Base-by-base conservation (phyloP, 2,888 invertebrate genomes). In the Sericinus montela region DNA sequence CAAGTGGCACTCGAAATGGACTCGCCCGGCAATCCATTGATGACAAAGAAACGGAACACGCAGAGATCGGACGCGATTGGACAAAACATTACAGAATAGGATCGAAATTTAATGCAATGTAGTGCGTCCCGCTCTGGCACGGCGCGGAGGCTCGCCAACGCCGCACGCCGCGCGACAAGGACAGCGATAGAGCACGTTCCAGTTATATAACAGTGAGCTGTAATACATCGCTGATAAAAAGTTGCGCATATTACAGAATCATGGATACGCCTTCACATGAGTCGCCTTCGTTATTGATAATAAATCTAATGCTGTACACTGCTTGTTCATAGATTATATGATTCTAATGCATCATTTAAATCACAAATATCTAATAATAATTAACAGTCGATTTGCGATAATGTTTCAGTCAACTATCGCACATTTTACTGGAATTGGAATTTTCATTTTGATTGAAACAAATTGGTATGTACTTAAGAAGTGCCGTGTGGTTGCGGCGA, bases 11-110 rank as follows among this genome's bases (percentile, higher is more conserved):
- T 70, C 62, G 69, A 73, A 80, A 81, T 91, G 88, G 90, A 91
- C 90, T 90, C 85, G 88, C 80, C 92, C 90, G 89, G 88, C 89
- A 87, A 89, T 90, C 91, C 92, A 92, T 92, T 92, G 92, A 92
- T 92, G 92, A 92, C 91, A 91, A 91, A 92, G 91, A 91, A 91
- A 85, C 88, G 87, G 91, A 91, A 91, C 90, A 89, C 89, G 86
- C 84, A 74, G 79, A 86, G 88, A 87, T 87, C 84, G 83, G 75
- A 77, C 86, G 84, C 89, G 90, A 92, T 92, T 92, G 92, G 92
- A 84, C 86, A 76, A 79, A 75, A 76, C 78, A 69, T 78, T 76
- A 79, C 78, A 79, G 83, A 85, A 80, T 76, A 80, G 74, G 84
- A 87, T 87, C 87, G 86, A 87, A 84, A 79, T 83, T 83, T 73